These are phyloP conservation scores for Terrapene triunguis DNA, from an alignment of 2,113 vertebrate genomes.

Conservation along the genomic window DNA sequence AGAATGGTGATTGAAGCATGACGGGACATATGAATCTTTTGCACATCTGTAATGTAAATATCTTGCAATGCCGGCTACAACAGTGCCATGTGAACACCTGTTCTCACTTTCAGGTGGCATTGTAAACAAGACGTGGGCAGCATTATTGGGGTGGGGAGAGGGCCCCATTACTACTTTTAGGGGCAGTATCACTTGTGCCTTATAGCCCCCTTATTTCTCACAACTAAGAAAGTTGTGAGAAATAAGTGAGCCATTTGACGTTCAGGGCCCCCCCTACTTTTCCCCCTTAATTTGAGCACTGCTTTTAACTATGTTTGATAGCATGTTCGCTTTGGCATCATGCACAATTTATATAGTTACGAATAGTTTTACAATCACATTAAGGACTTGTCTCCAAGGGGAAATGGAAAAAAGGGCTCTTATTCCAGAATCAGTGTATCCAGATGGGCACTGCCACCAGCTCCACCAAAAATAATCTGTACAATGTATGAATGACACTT, in stretches of 20 bases:
- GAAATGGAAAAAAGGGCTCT: not conserved
- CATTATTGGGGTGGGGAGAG: not conserved
- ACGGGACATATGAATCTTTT: too few species aligned
- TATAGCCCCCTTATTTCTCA: not conserved
- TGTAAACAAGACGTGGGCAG: too few species aligned
- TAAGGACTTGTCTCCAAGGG: not conserved
- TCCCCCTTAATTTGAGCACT: not conserved
- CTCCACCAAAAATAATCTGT: not conserved
- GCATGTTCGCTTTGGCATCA: not conserved
- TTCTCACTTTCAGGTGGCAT: too few species aligned
- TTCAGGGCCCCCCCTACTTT: not conserved
- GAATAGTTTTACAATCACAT: not conserved
- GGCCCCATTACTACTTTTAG: not conserved
- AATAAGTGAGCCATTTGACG: not conserved
- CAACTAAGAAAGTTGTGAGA: not conserved
- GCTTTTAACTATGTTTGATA: not conserved
- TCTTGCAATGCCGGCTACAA: too few species aligned
- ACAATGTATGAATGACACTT: not conserved
- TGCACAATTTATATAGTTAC: not conserved
- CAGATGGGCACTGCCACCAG: not conserved
- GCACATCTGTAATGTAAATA: too few species aligned
- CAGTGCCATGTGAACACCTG: too few species aligned
- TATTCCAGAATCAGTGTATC: not conserved
- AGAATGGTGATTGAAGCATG: too few species aligned
- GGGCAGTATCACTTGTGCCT: not conserved